phyloP scores from a whole-genome alignment of 2,113 vertebrate species.

The Osmerus eperlanus region DNA sequence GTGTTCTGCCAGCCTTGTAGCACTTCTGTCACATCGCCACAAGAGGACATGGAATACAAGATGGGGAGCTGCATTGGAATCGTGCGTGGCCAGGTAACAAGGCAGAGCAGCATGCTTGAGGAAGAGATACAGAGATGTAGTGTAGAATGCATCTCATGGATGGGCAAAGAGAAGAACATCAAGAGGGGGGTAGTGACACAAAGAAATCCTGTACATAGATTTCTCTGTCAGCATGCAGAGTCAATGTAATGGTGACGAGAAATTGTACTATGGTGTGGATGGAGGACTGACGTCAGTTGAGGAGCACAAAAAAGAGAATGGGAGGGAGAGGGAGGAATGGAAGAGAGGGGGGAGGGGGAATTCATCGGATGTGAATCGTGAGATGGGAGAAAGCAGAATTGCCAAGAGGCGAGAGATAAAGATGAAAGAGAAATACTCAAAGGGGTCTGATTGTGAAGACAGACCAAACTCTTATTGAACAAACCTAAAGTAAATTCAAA shows the following conservation, averaged over 20 bases:
- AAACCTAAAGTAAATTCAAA: background rate
- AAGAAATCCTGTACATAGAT: background rate
- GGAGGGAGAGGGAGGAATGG: constrained; percentile 24
- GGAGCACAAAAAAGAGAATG: constrained; percentile 28
- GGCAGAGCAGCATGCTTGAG: constrained; percentile 14
- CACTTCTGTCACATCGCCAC: constrained; percentile 70
- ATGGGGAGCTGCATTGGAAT: constrained; percentile 79
- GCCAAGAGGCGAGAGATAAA: background rate
- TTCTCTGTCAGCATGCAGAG: constrained; percentile 15
- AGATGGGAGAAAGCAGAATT: constrained; percentile 3
- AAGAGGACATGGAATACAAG: constrained; percentile 79
- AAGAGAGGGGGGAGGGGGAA: constrained; percentile 25
- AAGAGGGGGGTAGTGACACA: background rate
- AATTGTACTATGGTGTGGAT: constrained; percentile 34
- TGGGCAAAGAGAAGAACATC: background rate
- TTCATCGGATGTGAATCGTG: constrained; percentile 17
- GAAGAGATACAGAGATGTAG: constrained; percentile 5
- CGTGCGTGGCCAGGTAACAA: constrained; percentile 68
- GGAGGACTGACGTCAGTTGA: constrained; percentile 43
- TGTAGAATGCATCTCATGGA: background rate
- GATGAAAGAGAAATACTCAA: constrained; percentile 7
- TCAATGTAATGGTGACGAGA: constrained; percentile 16
- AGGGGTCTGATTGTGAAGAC: constrained; percentile 3
- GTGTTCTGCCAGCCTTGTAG: constrained; percentile 77
- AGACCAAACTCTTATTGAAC: background rate